Evolutionary conservation across 2,113 vertebrate species (phyloP).

Genomic region (Sinocyclocheilus rhinocerous): DNA sequence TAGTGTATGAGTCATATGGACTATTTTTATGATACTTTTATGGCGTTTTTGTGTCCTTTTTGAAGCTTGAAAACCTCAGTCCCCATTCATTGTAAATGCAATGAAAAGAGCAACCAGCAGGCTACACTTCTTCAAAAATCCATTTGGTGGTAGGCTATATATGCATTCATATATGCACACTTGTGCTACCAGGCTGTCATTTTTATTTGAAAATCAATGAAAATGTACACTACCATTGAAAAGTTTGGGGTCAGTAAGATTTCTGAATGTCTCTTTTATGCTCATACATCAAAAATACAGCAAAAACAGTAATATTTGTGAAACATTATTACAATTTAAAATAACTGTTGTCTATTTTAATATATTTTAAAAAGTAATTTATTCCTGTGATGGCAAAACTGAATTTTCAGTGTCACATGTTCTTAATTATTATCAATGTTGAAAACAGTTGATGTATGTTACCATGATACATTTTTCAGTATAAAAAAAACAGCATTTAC

Average conservation of each 20-base stretch:
- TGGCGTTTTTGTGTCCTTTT: neutral
- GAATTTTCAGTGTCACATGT: neutral
- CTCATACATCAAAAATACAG: neutral
- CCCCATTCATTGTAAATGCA: neutral
- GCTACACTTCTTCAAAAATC: neutral
- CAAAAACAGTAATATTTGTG: neutral
- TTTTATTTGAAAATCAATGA: constrained; percentile 1
- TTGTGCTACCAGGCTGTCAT: neutral
- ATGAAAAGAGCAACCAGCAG: neutral
- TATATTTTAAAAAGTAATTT: neutral
- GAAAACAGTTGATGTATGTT: neutral
- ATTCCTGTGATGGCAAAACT: neutral
- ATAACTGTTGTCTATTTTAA: neutral
- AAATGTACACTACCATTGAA: neutral
- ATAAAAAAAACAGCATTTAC: neutral
- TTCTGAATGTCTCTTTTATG: neutral
- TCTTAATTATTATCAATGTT: neutral
- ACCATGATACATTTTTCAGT: neutral
- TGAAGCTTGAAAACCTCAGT: neutral
- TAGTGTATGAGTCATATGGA: neutral
- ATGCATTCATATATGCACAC: neutral
- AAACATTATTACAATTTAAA: neutral
- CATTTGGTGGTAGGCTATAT: neutral
- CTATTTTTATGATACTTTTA: neutral
- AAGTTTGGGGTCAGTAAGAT: too few species aligned